phyloP scores from a whole-genome alignment of 2,113 vertebrate genomes.

The Lophura nycthemera region DNA sequence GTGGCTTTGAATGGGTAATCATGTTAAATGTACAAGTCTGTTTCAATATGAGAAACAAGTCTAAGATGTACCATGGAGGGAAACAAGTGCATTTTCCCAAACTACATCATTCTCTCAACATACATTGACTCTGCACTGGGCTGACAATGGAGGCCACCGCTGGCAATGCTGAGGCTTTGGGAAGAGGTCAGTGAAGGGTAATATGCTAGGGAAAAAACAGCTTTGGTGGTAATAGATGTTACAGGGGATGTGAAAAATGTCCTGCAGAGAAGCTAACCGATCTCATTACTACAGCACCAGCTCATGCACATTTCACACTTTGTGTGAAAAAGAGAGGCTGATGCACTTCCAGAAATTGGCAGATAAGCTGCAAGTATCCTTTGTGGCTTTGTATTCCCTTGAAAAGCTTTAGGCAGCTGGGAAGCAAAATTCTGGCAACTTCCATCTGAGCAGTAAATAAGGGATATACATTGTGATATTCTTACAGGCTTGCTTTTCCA shows the following conservation, averaged over 20 bases:
- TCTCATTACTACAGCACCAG: background rate
- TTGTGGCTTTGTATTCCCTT: background rate
- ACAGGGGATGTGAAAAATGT: fast-evolving
- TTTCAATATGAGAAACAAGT: background rate
- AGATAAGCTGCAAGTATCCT: background rate
- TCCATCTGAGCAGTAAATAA: background rate
- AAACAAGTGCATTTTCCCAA: background rate
- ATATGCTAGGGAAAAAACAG: background rate
- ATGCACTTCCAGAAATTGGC: fast-evolving
- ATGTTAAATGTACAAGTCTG: background rate
- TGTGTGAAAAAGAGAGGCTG: background rate
- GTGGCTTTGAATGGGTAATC: background rate
- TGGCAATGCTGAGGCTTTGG: fast-evolving
- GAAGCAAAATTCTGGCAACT: background rate
- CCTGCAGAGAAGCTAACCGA: background rate
- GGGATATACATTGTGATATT: background rate
- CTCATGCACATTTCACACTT: fast-evolving
- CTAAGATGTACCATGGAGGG: background rate
- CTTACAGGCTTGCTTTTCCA: fast-evolving
- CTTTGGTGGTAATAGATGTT: background rate
- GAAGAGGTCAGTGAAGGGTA: background rate
- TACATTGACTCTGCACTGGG: fast-evolving
- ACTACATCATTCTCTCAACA: background rate
- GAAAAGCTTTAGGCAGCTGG: background rate
- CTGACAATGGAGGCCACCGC: fast-evolving